Evolutionary conservation across 2,113 vertebrate genomes (phyloP), one percentile per base, ranked within the genome.

Genomic region (Sebastes fasciatus): DNA sequence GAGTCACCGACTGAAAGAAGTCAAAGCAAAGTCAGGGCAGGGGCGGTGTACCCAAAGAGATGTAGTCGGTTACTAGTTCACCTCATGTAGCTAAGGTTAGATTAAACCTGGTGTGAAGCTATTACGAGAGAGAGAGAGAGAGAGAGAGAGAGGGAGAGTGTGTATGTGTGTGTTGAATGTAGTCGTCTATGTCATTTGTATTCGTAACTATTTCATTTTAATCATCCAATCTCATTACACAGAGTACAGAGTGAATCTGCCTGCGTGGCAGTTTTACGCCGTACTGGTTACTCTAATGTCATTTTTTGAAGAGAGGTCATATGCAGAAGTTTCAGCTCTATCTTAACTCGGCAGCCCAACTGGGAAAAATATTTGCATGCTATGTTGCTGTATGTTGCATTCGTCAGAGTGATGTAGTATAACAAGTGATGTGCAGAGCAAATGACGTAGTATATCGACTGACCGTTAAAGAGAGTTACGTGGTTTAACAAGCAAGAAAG

Each of bases 1-100:
- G 60, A 85, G 73, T 75, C 82, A 80, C 69, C 1, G 45, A 68
- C 14, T 21, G 2, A 78, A 61, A 75, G 68, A 80, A 69, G 55
- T 65, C 40, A 11, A 42, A 48, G 48, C 57, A 16, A 54, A 72
- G 77, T 82, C 0, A 3, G 65, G 52, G 45, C 67, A 70, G 23
- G 40, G 23, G 51, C 11, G 2, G 49, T 4, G 23, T n/a, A n/a
- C 73, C 83, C 73, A 78, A 57, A 73, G 66, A 65, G 54, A 58
- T 66, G 75, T 14, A 26, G 19, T 19, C 26, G 52, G 52, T 74
- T 76, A 79, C 60, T 14, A 46, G 64, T 58, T 85, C 77, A 70
- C 19, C 61, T 23, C 17, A 26, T 23, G 67, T 23, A 21, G 19
- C 14, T 14, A 8, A 0, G 21, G 73, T 66, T 74, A 70, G 51